Evolutionary conservation across 2,113 vertebrate genomes (phyloP), one percentile per base, ranked within the genome.

Genomic region (Paracanthobrama guichenoti): DNA sequence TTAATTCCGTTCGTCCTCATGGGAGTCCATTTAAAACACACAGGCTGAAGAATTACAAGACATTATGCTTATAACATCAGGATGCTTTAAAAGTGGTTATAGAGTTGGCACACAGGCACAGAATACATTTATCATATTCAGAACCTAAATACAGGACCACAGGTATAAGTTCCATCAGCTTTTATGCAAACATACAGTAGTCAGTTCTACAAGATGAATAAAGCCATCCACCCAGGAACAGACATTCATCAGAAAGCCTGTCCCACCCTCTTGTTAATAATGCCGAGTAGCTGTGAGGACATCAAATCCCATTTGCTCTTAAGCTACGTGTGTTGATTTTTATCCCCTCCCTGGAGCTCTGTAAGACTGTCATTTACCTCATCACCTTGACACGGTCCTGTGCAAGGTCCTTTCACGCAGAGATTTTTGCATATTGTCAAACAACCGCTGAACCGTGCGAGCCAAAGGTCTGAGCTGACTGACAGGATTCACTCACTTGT

Each of bases 1-100:
- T 93, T 92, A 91, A 93, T 88, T 92, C 90, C 87, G 90, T 81
- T 87, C 89, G 90, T 89, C 93, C 91, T 92, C 91, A 89, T 91
- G 88, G 87, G 90, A 89, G 87, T 93, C 90, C 85, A 87, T 91
- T 93, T 92, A 92, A 89, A 91, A 79, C 84, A 85, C 83, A 84
- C 86, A 86, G 84, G 60, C 84, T 87, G 86, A 85, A 82, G 84
- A 82, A 67, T 67, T 85, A 66, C 62, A 67, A 35, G 42, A 81
- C 44, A 50, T 67, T 50, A 64, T 46, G 31, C 62, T 13, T 81
- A 64, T 67, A 67, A 67, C 26, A 26, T 67, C 62, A 53, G 12
- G 3, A 81, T 64, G 35, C 39, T 79, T 79, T 79, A 55, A 77
- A 35, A 20, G 60, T 78, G 87, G 42, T 82, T 55, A 42, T 39